Percentiles rank a stretch among this genome's conserved stretches.
Conservation (phyloP, 37 sponge, comb jelly and placozoan species). For the Chondrilla cf. caribensis region DNA sequence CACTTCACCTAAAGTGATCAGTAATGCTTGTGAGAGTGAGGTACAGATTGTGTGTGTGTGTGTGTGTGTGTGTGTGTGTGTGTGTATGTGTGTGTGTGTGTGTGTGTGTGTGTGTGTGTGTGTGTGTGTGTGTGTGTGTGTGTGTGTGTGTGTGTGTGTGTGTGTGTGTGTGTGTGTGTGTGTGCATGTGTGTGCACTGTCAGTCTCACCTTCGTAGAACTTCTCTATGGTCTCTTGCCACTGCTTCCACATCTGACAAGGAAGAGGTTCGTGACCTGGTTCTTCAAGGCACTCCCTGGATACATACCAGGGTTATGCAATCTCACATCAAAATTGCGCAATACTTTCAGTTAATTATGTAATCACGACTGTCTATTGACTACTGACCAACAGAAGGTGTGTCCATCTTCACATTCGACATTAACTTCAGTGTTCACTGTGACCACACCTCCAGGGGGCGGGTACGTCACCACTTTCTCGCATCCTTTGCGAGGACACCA, state of each 20-base stretch:
- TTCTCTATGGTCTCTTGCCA: slow-evolving; percentile 51
- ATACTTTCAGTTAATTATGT: background rate
- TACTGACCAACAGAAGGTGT: slow-evolving; percentile 77
- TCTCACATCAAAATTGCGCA: background rate
- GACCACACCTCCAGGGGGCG: background rate
- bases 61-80: background rate
- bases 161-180: background rate
- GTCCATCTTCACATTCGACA: slow-evolving; percentile 77
- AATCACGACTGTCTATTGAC: background rate
- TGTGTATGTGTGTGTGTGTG: background rate
- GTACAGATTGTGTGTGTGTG: too few relatives aligned
- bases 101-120: background rate
- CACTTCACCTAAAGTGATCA: slow-evolving; percentile 4
- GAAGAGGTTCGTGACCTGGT: slow-evolving; percentile 75
- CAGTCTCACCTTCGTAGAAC: background rate
- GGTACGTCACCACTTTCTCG: background rate
- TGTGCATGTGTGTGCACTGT: background rate
- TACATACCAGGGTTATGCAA: background rate
- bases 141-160: background rate
- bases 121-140: background rate
- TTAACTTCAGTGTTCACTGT: slow-evolving; percentile 37
- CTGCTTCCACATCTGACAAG: slow-evolving; percentile 79
- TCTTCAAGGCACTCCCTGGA: slow-evolving; percentile 73
- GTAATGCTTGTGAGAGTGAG: too few relatives aligned
- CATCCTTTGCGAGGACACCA: slow-evolving; percentile 25